Evolutionary conservation across 1,140 invertebrate species (phyloP), one percentile per base, ranked within the genome.

Genomic region (Diorhabda sublineata): DNA sequence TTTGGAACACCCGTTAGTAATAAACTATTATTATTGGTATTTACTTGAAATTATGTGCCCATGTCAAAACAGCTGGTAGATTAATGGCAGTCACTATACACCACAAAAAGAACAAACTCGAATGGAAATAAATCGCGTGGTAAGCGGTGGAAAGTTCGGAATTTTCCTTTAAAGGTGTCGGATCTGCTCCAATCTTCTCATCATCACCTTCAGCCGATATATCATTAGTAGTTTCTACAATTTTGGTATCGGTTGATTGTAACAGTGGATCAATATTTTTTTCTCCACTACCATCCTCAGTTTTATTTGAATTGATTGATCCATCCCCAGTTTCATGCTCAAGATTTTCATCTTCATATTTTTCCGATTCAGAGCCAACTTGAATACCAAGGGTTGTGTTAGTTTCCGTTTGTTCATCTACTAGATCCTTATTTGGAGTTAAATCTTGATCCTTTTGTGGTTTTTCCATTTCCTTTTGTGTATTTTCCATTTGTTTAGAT

Each of bases 21-120:
- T 26, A 26, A 26, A 26, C 26, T 26, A 26, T 26, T 26, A 26
- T 26, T 26, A 26, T 26, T 26, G 26, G 6, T 44, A 83, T 83
- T 82, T 81, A 88, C 87, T 84, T 84, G 66, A 85, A 87, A 79
- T 86, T 87, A 68, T 84, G 83, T 1, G 87, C 84, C 87, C 88
- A 89, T 4, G 86, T 88, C 45, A 89, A 71, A 8, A 85, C 77
- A 41, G 83, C 81, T 2, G 87, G 86, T 4, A 84, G 71, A 78
- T 86, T 88, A 3, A 88, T 76, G 11, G 84, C 67, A 4, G 86
- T 81, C 3, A 86, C 81, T 60, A 82, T 69, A 45, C 83, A 72
- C 77, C 87, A 85, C 74, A 89, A 72, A n/a, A 87, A 82, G 69
- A 89, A 85, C 71, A 89, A 71, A 64, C 84, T 85, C 71, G 87